A percentile compares a stretch with the other conserved stretches of the same genome.
phyloP scores from a whole-genome alignment of 2,888 invertebrate species.

The Sacculina carcini region DNA sequence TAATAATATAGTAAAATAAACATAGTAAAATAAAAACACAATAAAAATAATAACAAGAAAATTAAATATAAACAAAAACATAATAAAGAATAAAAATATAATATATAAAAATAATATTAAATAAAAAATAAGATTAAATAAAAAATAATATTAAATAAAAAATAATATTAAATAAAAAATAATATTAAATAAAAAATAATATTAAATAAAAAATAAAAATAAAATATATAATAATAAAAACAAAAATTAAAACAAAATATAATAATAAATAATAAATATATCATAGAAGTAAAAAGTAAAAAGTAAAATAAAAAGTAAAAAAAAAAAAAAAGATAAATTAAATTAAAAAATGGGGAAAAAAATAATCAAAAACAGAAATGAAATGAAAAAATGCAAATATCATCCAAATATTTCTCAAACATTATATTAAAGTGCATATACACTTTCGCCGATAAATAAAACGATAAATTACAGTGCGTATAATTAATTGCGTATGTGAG shows the following conservation, averaged over 20 bases:
- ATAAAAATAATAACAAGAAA: neutral
- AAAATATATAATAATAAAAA: neutral
- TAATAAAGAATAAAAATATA: conserved; percentile 2
- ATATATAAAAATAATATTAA: conserved; percentile 2
- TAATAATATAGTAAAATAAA: neutral
- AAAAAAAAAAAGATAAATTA: no score
- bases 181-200: neutral
- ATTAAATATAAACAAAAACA: no score
- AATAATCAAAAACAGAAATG: no score
- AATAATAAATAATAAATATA: neutral
- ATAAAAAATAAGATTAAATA: conserved; percentile 2
- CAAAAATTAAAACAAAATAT: neutral
- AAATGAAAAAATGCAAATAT: no score
- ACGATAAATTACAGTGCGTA: no score
- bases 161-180: neutral
- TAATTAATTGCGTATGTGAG: no score
- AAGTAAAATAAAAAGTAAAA: no score
- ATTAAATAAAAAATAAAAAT: neutral
- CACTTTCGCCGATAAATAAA: no score
- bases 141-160: conserved; percentile 2
- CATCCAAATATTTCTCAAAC: no score
- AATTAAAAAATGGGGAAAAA: no score
- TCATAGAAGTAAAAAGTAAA: neutral
- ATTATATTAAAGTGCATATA: no score
- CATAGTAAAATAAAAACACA: neutral